Percentiles rank a stretch among this genome's conserved stretches.
phyloP scores from a whole-genome alignment of 2,888 invertebrate genomes.

The Drosophila crucigera region DNA sequence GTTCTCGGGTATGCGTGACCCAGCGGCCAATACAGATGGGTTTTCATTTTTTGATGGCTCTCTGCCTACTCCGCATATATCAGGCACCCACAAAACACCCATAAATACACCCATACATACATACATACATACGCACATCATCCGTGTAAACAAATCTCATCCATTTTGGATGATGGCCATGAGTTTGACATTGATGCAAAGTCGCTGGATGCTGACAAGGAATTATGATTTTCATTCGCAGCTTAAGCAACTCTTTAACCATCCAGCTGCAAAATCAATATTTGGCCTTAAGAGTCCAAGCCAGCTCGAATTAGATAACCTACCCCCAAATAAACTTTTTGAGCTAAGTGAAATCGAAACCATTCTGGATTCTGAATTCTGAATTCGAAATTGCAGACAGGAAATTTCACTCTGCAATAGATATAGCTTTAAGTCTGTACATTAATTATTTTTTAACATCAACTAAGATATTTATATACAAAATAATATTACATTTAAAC shows the following conservation, averaged over 20 bases:
- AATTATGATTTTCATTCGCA: slow-evolving; percentile 11
- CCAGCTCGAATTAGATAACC: slow-evolving; percentile 16
- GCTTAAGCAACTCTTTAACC: slow-evolving; percentile 28
- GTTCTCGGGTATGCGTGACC: slow-evolving; percentile 33
- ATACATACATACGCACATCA: slow-evolving; percentile 1
- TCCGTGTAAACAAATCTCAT: slow-evolving; percentile 59
- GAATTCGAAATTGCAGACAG: background rate
- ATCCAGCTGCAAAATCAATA: slow-evolving; percentile 29
- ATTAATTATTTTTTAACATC: background rate
- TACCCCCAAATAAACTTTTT: slow-evolving; percentile 18
- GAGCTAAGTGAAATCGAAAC: slow-evolving; percentile 1
- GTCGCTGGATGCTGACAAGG: slow-evolving; percentile 10
- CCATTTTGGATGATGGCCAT: slow-evolving; percentile 51
- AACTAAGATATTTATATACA: background rate
- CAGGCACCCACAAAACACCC: slow-evolving; percentile 24
- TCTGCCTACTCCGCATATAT: slow-evolving; percentile 16
- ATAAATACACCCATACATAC: background rate
- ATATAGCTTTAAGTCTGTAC: background rate
- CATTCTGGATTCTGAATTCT: background rate
- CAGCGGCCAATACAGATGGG: slow-evolving; percentile 49
- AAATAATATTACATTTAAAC: background rate
- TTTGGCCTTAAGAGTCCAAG: slow-evolving; percentile 4
- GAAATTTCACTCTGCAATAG: background rate
- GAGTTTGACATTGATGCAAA: slow-evolving; percentile 28
- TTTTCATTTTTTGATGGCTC: slow-evolving; percentile 19